phyloP scores from a whole-genome alignment of 2,113 vertebrate species.

The Malurus elegans region DNA sequence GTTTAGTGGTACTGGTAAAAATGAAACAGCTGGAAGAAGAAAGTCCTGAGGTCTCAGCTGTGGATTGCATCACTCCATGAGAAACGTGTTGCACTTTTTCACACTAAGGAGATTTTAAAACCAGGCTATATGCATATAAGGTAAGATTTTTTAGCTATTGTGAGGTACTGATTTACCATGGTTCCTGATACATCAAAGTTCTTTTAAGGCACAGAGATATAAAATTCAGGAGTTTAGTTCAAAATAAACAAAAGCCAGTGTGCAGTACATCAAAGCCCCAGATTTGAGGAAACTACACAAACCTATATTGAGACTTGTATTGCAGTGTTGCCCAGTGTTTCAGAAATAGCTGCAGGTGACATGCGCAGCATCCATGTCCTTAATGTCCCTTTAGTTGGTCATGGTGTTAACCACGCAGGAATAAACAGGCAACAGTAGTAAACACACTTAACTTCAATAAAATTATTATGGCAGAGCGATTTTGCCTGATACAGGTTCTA shows the following conservation, averaged over 20 bases:
- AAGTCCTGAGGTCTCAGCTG: neutral
- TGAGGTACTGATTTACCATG: neutral
- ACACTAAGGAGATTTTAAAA: neutral
- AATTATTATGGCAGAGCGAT: neutral
- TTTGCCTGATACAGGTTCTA: neutral
- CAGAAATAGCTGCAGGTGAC: neutral
- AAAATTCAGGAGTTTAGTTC: accelerated
- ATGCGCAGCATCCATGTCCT: neutral
- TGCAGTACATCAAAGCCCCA: neutral
- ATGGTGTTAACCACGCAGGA: neutral
- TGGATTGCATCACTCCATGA: neutral
- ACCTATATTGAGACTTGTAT: neutral
- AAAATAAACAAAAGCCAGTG: neutral
- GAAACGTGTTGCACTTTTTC: neutral
- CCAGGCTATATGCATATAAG: neutral
- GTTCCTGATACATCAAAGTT: neutral
- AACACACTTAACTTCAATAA: neutral
- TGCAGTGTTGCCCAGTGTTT: neutral
- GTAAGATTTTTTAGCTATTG: neutral
- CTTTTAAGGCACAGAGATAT: neutral
- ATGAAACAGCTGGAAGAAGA: neutral
- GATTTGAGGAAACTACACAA: neutral
- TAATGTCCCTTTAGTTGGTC: neutral
- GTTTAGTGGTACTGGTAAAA: neutral
- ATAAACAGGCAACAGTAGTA: neutral